Conservation (phyloP, 2,113 vertebrate species). For the Brachyhypopomus gauderio region DNA sequence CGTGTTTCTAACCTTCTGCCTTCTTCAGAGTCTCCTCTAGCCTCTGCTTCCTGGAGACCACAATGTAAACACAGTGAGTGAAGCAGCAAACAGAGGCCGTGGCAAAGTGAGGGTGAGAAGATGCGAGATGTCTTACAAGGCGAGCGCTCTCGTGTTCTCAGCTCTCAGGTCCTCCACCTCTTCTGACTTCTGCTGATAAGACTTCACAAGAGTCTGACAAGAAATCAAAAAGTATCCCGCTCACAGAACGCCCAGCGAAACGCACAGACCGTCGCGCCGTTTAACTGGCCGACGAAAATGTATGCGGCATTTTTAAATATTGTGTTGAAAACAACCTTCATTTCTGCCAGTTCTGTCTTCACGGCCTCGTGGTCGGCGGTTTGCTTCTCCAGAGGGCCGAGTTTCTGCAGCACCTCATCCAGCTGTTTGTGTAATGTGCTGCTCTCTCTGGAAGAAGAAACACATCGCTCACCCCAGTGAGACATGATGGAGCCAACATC, state of each 20-base stretch:
- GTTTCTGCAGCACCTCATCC: slow-evolving; percentile 85
- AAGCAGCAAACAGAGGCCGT: neutral
- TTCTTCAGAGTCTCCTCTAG: slow-evolving; percentile 83
- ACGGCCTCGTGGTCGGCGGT: slow-evolving; percentile 80
- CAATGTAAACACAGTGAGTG: neutral
- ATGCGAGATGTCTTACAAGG: slow-evolving; percentile 73
- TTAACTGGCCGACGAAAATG: neutral
- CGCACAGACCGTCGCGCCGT: neutral
- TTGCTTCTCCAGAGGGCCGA: slow-evolving; percentile 83
- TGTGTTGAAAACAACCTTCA: slow-evolving; percentile 74
- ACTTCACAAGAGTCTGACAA: slow-evolving; percentile 79
- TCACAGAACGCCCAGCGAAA: neutral
- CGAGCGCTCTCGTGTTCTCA: slow-evolving; percentile 74
- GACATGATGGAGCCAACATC: neutral
- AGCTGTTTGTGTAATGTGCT: slow-evolving; percentile 84
- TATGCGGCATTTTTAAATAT: too few species aligned
- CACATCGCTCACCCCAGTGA: neutral
- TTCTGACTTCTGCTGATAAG: slow-evolving; percentile 77
- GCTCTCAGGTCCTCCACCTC: slow-evolving; percentile 80
- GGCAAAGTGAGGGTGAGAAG: neutral
- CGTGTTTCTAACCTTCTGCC: slow-evolving; percentile 79
- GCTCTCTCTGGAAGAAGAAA: slow-evolving; percentile 77
- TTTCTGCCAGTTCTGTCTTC: slow-evolving; percentile 85
- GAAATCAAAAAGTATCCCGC: neutral
- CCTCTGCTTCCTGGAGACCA: slow-evolving; percentile 79